These are phyloP conservation scores for Spondyliosoma cantharus DNA, from an alignment of 2,797 vertebrate genomes.

Conservation along the genomic window DNA sequence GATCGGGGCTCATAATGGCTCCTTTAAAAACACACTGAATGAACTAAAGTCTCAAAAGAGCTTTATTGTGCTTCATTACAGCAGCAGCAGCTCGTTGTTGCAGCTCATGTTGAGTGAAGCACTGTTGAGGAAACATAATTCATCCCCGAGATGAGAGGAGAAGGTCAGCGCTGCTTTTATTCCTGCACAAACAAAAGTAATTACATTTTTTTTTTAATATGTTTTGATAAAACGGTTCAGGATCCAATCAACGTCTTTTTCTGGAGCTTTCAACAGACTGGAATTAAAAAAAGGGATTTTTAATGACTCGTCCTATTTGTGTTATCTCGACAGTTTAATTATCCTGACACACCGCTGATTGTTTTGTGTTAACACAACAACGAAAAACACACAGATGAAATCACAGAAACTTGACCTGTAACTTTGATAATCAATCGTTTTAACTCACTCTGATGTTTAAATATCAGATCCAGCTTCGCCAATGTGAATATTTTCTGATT, in stretches of 20 bases:
- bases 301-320: too few relatives aligned
- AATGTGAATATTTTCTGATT: background rate
- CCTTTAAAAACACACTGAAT: background rate
- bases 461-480: background rate
- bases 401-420: background rate
- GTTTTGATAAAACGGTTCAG: background rate
- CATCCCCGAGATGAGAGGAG: background rate
- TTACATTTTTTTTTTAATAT: background rate
- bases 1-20: background rate
- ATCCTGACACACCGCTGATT: too few relatives aligned
- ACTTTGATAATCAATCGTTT: background rate
- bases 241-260: background rate
- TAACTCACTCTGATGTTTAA: background rate
- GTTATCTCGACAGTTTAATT: too few relatives aligned
- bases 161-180: background rate
- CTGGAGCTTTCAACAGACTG: background rate
- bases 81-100: background rate
- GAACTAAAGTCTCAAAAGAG: background rate
- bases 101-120: background rate
- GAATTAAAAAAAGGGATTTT: background rate
- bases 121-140: background rate
- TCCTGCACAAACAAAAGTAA: background rate
- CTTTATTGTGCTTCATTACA: background rate
- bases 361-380: background rate
- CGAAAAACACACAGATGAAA: too few relatives aligned